Base-by-base conservation (phyloP, 2,888 invertebrate species). In the Ceramica pisi region DNA sequence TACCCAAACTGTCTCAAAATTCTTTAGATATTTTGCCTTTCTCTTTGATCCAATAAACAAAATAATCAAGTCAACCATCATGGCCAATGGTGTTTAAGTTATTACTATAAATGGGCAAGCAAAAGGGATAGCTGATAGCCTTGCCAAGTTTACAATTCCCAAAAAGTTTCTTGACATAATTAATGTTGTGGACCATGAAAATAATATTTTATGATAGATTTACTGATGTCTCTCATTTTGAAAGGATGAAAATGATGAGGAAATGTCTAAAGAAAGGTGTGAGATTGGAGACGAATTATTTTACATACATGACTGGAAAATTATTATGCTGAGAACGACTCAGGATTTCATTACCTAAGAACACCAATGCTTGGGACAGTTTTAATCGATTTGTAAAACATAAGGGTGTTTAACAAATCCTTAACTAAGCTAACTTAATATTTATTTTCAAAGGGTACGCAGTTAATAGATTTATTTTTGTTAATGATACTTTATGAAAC, bases 121-220 rank as follows among this genome's bases (percentile, higher is more conserved):
- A 85, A 80, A 85, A 85, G 75, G 79, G 75, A 85, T 75, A 84
- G 84, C 75, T 53, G 84, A 81, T 84, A 67, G 51, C 86, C 86
- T 84, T 84, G 84, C 55, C 69, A 71, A 46, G 53, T 80, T 73
- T 81, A 75, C 77, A 81, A 78, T 83, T 81, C 74, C 86, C 86
- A 79, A 83, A 81, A 83, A 70, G 63, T 44, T 61, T 71, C 70
- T 80, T 80, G 80, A 74, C 73, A 75, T 80, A 68, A 78, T 78
- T 82, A 57, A 55, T 64, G 46, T 65, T 48, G 53, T 69, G 72
- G 71, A 60, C 82, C 61, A 53, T 60, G 57, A 75, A 78, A 56
- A 53, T 72, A 74, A 69, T 51, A 12, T 26, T n/a, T 12, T 12
- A 57, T 51, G 23, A 78, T 46, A 78, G 46, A 69, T 26, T 41